Evolutionary conservation across 1,140 invertebrate genomes (phyloP).

Genomic region (Cepaea nemoralis): DNA sequence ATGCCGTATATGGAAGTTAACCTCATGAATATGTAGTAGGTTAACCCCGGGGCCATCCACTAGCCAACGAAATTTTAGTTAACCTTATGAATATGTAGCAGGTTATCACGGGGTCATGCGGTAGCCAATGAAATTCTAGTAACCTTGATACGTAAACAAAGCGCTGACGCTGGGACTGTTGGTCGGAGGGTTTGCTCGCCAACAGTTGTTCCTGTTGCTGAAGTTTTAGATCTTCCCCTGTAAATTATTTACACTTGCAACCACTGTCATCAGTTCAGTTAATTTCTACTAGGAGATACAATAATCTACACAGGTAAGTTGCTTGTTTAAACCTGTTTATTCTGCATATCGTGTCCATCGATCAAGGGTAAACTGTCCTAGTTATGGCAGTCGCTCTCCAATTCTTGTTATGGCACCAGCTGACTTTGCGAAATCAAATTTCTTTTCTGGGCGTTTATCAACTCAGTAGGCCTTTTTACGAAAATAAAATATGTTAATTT

Average conservation of each 20-base stretch:
- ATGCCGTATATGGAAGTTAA: slow-evolving; percentile 42
- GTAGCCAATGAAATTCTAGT: not conserved
- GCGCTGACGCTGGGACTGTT: slow-evolving; percentile 47
- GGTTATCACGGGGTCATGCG: not conserved
- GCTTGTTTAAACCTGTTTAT: not conserved
- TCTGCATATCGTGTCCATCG: not conserved
- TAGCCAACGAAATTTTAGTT: slow-evolving; percentile 41
- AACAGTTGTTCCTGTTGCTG: slow-evolving; percentile 47
- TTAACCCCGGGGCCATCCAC: slow-evolving; percentile 24
- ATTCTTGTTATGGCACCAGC: too few relatives aligned
- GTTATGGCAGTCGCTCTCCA: too few relatives aligned
- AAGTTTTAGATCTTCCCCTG: not conserved
- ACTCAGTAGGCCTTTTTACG: too few relatives aligned
- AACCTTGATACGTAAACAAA: slow-evolving; percentile 51
- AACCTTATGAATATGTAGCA: slow-evolving; percentile 45
- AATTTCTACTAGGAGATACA: not conserved
- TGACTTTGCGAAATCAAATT: too few relatives aligned
- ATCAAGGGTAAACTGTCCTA: not conserved
- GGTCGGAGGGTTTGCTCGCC: slow-evolving; percentile 46
- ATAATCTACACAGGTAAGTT: slow-evolving; percentile 14
- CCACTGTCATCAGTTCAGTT: not conserved
- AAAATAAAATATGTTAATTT: too few relatives aligned
- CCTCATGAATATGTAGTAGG: slow-evolving; percentile 47
- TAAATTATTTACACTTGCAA: not conserved
- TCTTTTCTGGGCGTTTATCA: too few relatives aligned